These are phyloP conservation scores for Nothobranchius kuhntae DNA, from an alignment of 2,113 vertebrate genomes.

Conservation along the genomic window DNA sequence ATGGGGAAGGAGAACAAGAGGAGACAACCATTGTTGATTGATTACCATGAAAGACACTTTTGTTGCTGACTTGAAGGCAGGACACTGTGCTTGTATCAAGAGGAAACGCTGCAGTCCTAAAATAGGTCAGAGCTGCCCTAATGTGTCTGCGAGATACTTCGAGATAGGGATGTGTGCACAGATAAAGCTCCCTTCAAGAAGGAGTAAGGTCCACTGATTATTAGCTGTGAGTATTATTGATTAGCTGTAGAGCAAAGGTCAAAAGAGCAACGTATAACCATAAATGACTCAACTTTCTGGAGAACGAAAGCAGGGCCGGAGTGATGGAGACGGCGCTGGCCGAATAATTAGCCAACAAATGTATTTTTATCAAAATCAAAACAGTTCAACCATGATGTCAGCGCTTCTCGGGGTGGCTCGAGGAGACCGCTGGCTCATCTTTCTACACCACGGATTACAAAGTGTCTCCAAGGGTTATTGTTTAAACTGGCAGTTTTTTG, in stretches of 20 bases:
- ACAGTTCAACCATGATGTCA: conserved; percentile 9
- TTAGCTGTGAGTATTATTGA: conserved; percentile 66
- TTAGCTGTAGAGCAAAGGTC: conserved; percentile 67
- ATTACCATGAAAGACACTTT: conserved; percentile 79
- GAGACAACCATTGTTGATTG: conserved; percentile 76
- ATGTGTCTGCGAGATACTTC: conserved; percentile 28
- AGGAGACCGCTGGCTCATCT: conserved; percentile 21
- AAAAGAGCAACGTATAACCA: conserved; percentile 27
- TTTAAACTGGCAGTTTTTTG: conserved; percentile 33
- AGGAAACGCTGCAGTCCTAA: conserved; percentile 66
- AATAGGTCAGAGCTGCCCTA: conserved; percentile 62
- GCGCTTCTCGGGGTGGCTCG: conserved; percentile 16
- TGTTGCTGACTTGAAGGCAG: conserved; percentile 68
- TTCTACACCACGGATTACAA: conserved; percentile 24
- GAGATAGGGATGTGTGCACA: conserved; percentile 47
- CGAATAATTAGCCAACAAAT: conserved; percentile 20
- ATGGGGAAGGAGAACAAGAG: conserved; percentile 73
- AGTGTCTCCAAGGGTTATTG: conserved; percentile 11
- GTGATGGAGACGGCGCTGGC: conserved; percentile 16
- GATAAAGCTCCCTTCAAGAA: conserved; percentile 31
- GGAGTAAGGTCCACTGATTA: conserved; percentile 62
- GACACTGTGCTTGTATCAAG: conserved; percentile 58
- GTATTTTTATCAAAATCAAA: conserved; percentile 36
- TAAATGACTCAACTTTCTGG: conserved; percentile 17
- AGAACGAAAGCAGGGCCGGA: conserved; percentile 8